Conservation (phyloP, 2,888 invertebrate species). For the Latrodectus elegans region DNA sequence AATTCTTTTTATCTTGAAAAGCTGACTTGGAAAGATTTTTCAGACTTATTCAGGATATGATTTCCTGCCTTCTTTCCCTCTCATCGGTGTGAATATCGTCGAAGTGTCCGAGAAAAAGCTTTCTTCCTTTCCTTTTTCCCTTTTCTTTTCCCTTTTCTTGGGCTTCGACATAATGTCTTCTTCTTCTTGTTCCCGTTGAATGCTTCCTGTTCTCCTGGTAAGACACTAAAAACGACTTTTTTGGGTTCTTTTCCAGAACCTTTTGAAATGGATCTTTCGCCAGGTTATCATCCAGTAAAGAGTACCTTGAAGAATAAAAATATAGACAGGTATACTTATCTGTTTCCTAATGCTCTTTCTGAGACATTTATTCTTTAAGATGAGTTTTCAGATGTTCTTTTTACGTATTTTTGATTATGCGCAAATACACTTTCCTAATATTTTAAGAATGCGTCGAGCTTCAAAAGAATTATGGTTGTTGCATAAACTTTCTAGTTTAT, state of each 20-base stretch:
- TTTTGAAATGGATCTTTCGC: slow-evolving; percentile 46
- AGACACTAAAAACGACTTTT: slow-evolving; percentile 50
- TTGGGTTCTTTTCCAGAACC: slow-evolving; percentile 11
- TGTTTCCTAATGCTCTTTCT: no score
- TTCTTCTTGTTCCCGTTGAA: slow-evolving; percentile 28
- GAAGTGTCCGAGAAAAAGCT: slow-evolving; percentile 34
- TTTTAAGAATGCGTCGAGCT: no score
- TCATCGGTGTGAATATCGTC: slow-evolving; percentile 19
- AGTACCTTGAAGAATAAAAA: not conserved
- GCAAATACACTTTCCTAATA: no score
- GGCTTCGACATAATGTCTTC: slow-evolving; percentile 14
- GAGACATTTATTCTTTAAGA: no score
- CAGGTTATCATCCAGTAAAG: slow-evolving; percentile 18
- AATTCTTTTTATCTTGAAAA: slow-evolving; percentile 1
- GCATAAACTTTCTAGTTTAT: no score
- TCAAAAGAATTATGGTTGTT: no score
- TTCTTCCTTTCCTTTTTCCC: slow-evolving; percentile 17
- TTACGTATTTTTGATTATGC: no score
- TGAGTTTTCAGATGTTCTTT: no score
- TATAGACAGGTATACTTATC: no score
- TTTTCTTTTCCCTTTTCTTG: slow-evolving; percentile 21
- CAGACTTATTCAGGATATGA: slow-evolving; percentile 58
- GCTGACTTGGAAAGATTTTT: slow-evolving; percentile 58
- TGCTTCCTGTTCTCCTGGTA: slow-evolving; percentile 24
- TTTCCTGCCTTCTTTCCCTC: slow-evolving; percentile 26